Evolutionary conservation across 2,113 vertebrate species (phyloP).

Genomic region (Oplegnathus fasciatus): DNA sequence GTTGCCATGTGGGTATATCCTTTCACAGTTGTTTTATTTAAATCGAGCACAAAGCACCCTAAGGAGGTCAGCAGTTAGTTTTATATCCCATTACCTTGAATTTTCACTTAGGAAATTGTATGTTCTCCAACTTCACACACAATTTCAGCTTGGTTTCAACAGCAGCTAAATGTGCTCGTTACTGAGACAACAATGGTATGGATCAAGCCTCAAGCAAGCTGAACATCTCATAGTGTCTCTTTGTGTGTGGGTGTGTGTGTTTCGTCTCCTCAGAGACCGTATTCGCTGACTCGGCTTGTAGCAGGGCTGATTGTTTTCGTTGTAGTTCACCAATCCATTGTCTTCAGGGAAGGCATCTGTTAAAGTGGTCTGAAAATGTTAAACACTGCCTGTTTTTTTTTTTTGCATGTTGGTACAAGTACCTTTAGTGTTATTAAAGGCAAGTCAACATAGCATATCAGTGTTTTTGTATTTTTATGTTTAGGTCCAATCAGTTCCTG

Average conservation of each 20-base stretch:
- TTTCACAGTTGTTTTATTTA: neutral
- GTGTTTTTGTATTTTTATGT: neutral
- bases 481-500: neutral
- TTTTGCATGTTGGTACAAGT: neutral
- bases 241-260: neutral
- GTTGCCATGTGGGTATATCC: too few species aligned
- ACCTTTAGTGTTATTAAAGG: neutral
- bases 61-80: neutral
- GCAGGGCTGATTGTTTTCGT: conserved; percentile 39
- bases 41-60: neutral
- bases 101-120: neutral
- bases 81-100: neutral
- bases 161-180: neutral
- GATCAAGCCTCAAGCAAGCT: conserved; percentile 2
- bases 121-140: neutral
- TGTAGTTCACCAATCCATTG: conserved; percentile 17
- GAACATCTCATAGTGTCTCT: neutral
- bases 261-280: neutral
- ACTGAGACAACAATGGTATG: neutral
- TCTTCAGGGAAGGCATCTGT: conserved; percentile 22
- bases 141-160: neutral
- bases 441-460: neutral
- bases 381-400: neutral
- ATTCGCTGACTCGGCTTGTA: conserved; percentile 32
- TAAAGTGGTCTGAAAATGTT: neutral